Evolutionary conservation across 2,888 invertebrate species (phyloP).

Genomic region (Leptopilina myrica): DNA sequence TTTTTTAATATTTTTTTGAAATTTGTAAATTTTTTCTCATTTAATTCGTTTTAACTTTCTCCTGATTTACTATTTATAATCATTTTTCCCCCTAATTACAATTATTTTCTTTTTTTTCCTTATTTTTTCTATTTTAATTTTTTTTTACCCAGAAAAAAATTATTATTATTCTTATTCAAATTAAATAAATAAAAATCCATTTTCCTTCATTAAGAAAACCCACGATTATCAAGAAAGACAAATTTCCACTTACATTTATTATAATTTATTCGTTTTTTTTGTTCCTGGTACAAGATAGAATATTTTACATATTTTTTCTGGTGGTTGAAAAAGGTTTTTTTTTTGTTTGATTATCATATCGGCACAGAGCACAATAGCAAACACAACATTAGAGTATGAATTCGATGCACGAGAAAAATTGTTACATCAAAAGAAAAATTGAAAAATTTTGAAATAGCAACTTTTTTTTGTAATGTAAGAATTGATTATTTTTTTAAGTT

Average conservation of each 20-base stretch:
- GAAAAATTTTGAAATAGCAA: conserved; percentile 55
- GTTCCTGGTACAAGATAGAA: conserved; percentile 67
- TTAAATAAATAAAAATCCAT: no score
- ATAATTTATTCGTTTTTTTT: conserved; percentile 65
- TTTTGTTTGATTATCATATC: conserved; percentile 32
- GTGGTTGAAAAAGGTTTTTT: conserved; percentile 65
- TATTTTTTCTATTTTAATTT: no score
- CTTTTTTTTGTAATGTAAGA: conserved; percentile 43
- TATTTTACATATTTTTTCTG: conserved; percentile 61
- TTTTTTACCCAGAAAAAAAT: no score
- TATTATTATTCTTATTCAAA: no score
- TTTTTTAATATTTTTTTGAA: neutral
- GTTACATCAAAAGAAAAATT: conserved; percentile 50
- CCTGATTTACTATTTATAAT: no score
- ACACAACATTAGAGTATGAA: conserved; percentile 60
- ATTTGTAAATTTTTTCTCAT: no score
- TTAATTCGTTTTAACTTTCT: no score
- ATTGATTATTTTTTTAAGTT: neutral
- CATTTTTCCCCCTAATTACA: no score
- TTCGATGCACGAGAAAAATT: conserved; percentile 63
- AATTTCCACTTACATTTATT: conserved; percentile 63
- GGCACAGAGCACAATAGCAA: conserved; percentile 60
- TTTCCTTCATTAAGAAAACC: neutral
- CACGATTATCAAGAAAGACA: neutral
- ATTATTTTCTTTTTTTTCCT: no score